Evolutionary conservation across 2,797 vertebrate species (phyloP).

Genomic region (Oreonectes daqikongensis): DNA sequence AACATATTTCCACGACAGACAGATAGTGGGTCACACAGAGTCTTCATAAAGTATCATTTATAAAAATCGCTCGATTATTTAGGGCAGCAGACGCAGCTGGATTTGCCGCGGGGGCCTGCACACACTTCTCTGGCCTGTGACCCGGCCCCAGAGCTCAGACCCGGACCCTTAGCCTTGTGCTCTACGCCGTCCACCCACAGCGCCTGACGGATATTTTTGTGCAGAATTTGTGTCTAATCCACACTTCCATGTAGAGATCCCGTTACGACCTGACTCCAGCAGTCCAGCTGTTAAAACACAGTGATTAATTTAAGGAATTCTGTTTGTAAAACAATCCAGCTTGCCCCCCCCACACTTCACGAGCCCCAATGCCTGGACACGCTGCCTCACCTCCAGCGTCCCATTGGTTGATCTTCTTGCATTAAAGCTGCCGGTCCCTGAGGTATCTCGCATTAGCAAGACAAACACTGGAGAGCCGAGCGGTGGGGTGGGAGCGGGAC

Average conservation of each 20-base stretch:
- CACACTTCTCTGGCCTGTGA: slow-evolving; percentile 25
- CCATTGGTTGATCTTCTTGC: slow-evolving; percentile 65
- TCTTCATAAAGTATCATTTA: neutral
- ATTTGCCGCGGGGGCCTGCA: slow-evolving; percentile 2
- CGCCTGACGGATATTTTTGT: slow-evolving; percentile 77
- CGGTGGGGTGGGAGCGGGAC: slow-evolving; percentile 51
- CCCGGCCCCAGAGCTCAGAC: slow-evolving; percentile 22
- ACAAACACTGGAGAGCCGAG: slow-evolving; percentile 69
- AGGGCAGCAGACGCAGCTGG: slow-evolving; percentile 29
- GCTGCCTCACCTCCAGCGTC: slow-evolving; percentile 67
- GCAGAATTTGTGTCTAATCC: slow-evolving; percentile 76
- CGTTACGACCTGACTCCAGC: slow-evolving; percentile 78
- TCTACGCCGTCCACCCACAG: slow-evolving; percentile 65
- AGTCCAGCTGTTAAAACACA: slow-evolving; percentile 98
- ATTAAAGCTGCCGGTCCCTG: slow-evolving; percentile 68
- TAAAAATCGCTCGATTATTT: slow-evolving; percentile 20
- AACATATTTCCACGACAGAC: neutral
- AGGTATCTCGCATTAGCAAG: slow-evolving; percentile 74
- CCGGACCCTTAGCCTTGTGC: slow-evolving; percentile 39
- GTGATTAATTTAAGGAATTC: slow-evolving; percentile 99
- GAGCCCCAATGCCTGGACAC: slow-evolving; percentile 23
- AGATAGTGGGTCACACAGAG: neutral
- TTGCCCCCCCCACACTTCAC: slow-evolving; percentile 16
- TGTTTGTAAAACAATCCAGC: slow-evolving; percentile 90
- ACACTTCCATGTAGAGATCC: slow-evolving; percentile 79